Evolutionary conservation across 2,797 vertebrate species (phyloP).

Genomic region (Epinephelus awoara): DNA sequence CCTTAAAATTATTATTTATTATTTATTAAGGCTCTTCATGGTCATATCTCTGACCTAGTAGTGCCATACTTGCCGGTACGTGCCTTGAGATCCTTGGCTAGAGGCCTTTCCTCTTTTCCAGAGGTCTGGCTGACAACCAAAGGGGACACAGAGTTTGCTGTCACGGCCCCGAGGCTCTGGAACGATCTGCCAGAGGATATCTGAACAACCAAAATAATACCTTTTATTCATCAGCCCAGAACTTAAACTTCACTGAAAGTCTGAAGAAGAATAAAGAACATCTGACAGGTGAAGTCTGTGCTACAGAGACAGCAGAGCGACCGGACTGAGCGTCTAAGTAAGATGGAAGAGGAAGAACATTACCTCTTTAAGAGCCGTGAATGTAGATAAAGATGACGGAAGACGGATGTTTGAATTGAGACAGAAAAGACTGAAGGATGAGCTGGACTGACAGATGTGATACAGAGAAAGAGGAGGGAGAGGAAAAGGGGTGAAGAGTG

Average conservation of each 20-base stretch:
- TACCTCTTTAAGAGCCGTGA: neutral
- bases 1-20: no score
- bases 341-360: neutral
- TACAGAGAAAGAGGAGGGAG: neutral
- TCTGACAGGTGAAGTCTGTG: neutral
- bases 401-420: neutral
- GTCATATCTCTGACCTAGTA: no score
- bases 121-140: no score
- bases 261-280: neutral
- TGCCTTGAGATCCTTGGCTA: no score
- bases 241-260: neutral
- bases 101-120: no score
- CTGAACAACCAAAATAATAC: no score
- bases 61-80: no score
- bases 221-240: neutral
- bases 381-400: neutral
- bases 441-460: constrained; percentile 14
- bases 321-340: neutral
- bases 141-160: no score
- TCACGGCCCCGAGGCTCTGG: no score
- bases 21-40: no score
- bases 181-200: no score
- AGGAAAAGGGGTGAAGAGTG: neutral
- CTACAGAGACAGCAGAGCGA: neutral
- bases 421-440: constrained; percentile 14